Evolutionary conservation across 2,888 invertebrate species (phyloP), one percentile per base, ranked within the genome.

Genomic region (Drosophila subsilvestris): DNA sequence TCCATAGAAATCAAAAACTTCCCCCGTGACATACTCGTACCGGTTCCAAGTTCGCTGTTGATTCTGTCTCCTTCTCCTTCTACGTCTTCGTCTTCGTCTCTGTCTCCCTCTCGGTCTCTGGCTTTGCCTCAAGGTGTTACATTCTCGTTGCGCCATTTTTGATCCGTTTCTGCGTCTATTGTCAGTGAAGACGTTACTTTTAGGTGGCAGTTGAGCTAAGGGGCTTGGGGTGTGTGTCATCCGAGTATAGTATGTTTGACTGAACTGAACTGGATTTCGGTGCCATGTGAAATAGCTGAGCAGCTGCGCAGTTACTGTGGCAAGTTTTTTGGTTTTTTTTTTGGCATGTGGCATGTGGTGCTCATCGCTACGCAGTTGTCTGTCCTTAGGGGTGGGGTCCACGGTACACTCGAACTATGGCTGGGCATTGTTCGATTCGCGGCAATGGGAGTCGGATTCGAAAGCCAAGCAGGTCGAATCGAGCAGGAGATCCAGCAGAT

Each of bases 1-100:
- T 88, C 87, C 87, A 78, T 55, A 60, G 75, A 84, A 85, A 79
- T 49, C 54, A 72, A 83, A 76, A 85, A 86, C 87, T 85, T 88
- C 89, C 85, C 82, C 69, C 50, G 70, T 76, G 79, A 49, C 54
- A 78, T 76, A 73, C 80, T 74, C 32, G 12, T 12, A 32, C 37
- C 37, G 77, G 80, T 79, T 78, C 44, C 25, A n/a, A 27, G 43
- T 43, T 48, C 29, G 68, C 51, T 59, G 68, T 47, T 68, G 69
- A 51, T 22, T 22, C 22, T 22, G 22, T 25, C 25, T 25, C 22
- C 22, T 25, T 25, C 50, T 51, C 29, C 48, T n/a, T 20, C 10
- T 17, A 10, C 9, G 22, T 57, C 57, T 57, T 22, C 18, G 14
- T 12, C 10, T 48, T 25, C 22, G 27, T 48, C 9, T 10, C 3